Evolutionary conservation across 2,888 invertebrate species (phyloP), one percentile per base, ranked within the genome.

Genomic region (Sarcophaga variegata): DNA sequence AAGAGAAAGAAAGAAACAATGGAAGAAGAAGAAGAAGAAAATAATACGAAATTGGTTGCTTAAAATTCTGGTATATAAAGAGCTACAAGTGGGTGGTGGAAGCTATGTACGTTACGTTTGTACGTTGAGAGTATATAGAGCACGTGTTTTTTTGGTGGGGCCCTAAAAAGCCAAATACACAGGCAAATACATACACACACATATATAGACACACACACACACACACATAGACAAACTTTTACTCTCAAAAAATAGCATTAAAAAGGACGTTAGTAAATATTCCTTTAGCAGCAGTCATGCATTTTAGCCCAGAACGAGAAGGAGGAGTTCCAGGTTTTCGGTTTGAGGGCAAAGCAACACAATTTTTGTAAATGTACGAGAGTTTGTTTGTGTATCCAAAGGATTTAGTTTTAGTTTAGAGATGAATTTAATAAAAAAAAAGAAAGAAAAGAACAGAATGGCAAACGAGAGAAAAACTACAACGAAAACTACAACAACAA

Each of bases 81-180:
- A 83, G 86, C 89, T 80, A 88, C 89, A 89, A 89, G 89, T 89
- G 89, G 89, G 89, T 88, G 88, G 12, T 47, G 62, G 37, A 47
- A 22, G 37, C 8, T 8, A 37, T 37, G 37, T 8, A 37, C 8
- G 37, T 10, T 37, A 37, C 37, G 37, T 37, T 59, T 27, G 6
- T 8, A 70, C n/a, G 49, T 2, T 45, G n/a, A 69, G 83, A 78
- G 72, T 87, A 84, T 79, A 84, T 84, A 82, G 81, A 84, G 79
- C 84, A 87, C 87, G 84, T 87, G 84, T 84, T 85, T 81, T 85
- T 86, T 83, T 79, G 70, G 78, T 62, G 67, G 67, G 78, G 67
- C 72, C 54, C 77, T 67, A 70, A 78, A 83, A 78, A 72, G 47
- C 77, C 49, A 78, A 78, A 72, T n/a, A 25, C 72, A 78, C 54